Conservation (phyloP, 2,888 invertebrate genomes). For the Cheilosia variabilis region DNA sequence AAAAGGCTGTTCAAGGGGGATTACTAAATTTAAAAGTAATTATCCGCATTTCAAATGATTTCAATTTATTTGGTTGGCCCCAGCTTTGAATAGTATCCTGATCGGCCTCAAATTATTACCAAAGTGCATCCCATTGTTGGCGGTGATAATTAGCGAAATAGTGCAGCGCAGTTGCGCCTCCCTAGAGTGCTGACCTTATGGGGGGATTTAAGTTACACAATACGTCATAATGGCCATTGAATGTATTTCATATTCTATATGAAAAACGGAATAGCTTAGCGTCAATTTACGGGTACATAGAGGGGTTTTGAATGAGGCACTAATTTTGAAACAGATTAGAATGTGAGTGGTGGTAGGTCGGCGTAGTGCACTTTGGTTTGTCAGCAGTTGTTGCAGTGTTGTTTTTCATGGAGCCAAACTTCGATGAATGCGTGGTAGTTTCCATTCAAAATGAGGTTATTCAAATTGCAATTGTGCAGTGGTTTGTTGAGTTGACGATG, state of each 20-base stretch:
- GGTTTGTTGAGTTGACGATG: too few relatives aligned
- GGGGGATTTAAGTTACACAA: background rate
- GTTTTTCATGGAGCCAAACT: too few relatives aligned
- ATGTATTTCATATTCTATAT: background rate
- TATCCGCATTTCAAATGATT: background rate
- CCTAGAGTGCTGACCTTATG: background rate
- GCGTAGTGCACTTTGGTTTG: too few relatives aligned
- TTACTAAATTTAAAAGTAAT: too few relatives aligned
- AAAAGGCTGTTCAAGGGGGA: too few relatives aligned
- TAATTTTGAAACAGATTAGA: background rate
- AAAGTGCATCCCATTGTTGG: background rate
- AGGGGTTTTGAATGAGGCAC: constrained; percentile 9
- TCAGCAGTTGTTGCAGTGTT: too few relatives aligned
- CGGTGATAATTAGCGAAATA: background rate
- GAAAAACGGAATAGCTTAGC: background rate
- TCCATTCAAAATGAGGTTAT: too few relatives aligned
- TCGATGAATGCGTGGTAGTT: too few relatives aligned
- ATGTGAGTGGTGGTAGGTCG: background rate
- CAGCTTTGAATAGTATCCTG: background rate
- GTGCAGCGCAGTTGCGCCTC: background rate
- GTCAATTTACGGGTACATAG: background rate
- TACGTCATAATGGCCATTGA: background rate
- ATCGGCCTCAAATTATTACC: background rate
- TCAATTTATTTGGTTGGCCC: background rate
- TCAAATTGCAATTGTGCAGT: too few relatives aligned